Percentiles rank a stretch among this genome's conserved stretches.
These are phyloP conservation scores for Drosophila lowei DNA, from an alignment of 1,140 invertebrate genomes.

Conservation along the genomic window DNA sequence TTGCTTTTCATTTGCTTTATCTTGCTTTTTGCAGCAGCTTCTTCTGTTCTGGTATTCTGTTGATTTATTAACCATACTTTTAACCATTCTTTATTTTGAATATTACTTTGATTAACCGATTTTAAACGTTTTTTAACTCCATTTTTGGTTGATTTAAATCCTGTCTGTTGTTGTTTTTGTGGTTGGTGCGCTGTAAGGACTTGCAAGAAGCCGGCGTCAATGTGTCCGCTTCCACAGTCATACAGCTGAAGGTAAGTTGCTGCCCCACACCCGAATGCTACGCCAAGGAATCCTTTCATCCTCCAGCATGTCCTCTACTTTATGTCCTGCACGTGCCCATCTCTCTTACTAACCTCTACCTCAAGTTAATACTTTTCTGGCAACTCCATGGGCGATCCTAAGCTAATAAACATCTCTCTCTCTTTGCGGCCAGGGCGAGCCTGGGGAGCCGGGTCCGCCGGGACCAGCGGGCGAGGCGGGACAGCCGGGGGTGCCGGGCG, in stretches of 20 bases:
- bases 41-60: neutral
- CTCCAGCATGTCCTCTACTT: slow-evolving; percentile 19
- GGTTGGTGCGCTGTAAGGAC: slow-evolving; percentile 86
- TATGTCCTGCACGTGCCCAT: slow-evolving; percentile 39
- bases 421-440: slow-evolving; percentile 88
- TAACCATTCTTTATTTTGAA: neutral
- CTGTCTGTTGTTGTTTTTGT: slow-evolving; percentile 27
- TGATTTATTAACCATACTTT: slow-evolving; percentile 27
- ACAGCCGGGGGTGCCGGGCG: slow-evolving; percentile 91
- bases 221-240: slow-evolving; percentile 93
- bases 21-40: slow-evolving; percentile 65
- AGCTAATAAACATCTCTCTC: slow-evolving; percentile 60
- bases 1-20: slow-evolving; percentile 31
- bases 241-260: slow-evolving; percentile 94
- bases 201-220: slow-evolving; percentile 94
- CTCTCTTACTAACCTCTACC: neutral
- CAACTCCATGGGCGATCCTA: slow-evolving; percentile 19
- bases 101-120: slow-evolving; percentile 44
- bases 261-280: neutral
- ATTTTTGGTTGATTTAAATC: slow-evolving; percentile 43
- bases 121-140: slow-evolving; percentile 46
- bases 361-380: slow-evolving; percentile 34
- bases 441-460: slow-evolving; percentile 94
- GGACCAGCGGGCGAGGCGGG: slow-evolving; percentile 92
- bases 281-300: slow-evolving; percentile 11